These are phyloP conservation scores for Scaptomyza flava DNA, from an alignment of 2,888 invertebrate genomes.

Conservation along the genomic window DNA sequence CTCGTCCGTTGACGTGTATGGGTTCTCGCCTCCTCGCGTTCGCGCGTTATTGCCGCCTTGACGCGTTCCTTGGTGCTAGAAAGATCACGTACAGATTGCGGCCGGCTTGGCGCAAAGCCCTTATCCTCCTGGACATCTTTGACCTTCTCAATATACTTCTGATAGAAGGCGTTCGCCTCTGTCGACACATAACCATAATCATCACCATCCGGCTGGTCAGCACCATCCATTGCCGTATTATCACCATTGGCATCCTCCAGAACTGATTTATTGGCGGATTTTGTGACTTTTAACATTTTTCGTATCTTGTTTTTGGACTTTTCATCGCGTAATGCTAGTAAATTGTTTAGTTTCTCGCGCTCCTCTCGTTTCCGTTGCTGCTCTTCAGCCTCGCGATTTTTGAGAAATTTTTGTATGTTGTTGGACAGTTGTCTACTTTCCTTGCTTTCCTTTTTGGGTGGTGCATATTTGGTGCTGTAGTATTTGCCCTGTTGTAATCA, in stretches of 20 bases:
- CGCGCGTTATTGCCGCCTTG: slow-evolving; percentile 89
- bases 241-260: slow-evolving; percentile 91
- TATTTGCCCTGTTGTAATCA: slow-evolving; percentile 85
- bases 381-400: slow-evolving; percentile 92
- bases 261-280: slow-evolving; percentile 94
- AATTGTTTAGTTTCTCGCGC: slow-evolving; percentile 87
- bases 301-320: slow-evolving; percentile 90
- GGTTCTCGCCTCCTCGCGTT: slow-evolving; percentile 89
- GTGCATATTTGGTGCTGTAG: slow-evolving; percentile 92
- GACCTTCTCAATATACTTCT: slow-evolving; percentile 92
- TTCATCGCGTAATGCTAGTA: slow-evolving; percentile 88
- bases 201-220: slow-evolving; percentile 94
- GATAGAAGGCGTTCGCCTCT: slow-evolving; percentile 91
- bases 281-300: slow-evolving; percentile 93
- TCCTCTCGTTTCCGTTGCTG: slow-evolving; percentile 87
- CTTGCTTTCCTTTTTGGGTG: slow-evolving; percentile 92
- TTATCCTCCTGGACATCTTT: slow-evolving; percentile 87
- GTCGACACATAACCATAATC: slow-evolving; percentile 96
- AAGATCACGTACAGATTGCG: slow-evolving; percentile 80
- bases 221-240: slow-evolving; percentile 87
- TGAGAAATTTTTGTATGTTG: slow-evolving; percentile 93
- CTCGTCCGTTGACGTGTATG: slow-evolving; percentile 83
- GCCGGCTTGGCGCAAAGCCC: slow-evolving; percentile 87
- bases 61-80: slow-evolving; percentile 90
- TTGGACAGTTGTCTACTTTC: slow-evolving; percentile 88